Percentiles rank a stretch among this genome's conserved stretches.
These are phyloP conservation scores for Calliphora vicina DNA, from an alignment of 1,140 invertebrate genomes.

Conservation along the genomic window DNA sequence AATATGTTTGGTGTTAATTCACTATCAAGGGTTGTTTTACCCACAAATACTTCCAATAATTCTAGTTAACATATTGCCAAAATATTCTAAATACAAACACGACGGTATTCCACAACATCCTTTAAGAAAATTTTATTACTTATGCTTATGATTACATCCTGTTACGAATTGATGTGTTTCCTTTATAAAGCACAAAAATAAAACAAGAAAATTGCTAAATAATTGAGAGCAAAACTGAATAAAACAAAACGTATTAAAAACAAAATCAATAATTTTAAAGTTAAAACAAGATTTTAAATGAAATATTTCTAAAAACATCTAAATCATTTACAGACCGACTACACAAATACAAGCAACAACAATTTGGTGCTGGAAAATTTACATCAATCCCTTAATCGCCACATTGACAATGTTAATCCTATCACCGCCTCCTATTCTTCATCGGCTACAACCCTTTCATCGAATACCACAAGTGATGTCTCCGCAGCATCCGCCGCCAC, in stretches of 20 bases:
- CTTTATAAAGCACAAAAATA: background rate
- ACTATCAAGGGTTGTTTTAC: too few relatives aligned
- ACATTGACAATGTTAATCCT: constrained; percentile 6
- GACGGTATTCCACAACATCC: constrained; percentile 8
- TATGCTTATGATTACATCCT: constrained; percentile 9
- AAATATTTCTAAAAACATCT: background rate
- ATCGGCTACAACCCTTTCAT: constrained; percentile 3
- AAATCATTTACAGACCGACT: constrained; percentile 6
- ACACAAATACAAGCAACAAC: background rate
- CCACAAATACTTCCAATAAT: too few relatives aligned
- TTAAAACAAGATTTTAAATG: background rate
- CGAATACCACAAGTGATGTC: constrained; percentile 27
- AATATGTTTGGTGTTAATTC: too few relatives aligned
- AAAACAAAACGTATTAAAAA: background rate
- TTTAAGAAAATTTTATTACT: constrained; percentile 7
- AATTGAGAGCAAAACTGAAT: background rate
- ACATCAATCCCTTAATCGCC: background rate
- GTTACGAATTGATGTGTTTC: constrained; percentile 20
- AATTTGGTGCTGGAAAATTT: constrained; percentile 21
- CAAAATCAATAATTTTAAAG: constrained; percentile 9
- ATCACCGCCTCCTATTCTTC: constrained; percentile 1
- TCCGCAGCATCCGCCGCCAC: constrained; percentile 18
- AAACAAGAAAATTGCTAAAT: background rate
- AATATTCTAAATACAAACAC: background rate
- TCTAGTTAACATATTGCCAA: too few relatives aligned